These are phyloP conservation scores for Rhopalosiphum padi DNA, from an alignment of 1,140 invertebrate species.

Conservation along the genomic window DNA sequence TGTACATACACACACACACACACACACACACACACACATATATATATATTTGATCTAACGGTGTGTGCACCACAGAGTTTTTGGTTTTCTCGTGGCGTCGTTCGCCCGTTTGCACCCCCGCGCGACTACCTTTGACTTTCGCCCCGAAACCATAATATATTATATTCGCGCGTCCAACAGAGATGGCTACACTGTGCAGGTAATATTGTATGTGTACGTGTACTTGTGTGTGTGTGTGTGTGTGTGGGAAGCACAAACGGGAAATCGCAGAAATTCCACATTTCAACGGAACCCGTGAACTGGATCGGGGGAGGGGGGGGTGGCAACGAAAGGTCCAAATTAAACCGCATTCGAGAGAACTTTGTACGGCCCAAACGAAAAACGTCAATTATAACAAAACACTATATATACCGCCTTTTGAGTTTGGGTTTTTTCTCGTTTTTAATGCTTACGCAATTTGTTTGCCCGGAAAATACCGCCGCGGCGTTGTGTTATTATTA, in stretches of 20 bases:
- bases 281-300: not conserved
- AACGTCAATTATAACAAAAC: constrained; percentile 52
- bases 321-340: not conserved
- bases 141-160: not conserved
- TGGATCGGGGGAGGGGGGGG: not conserved
- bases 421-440: not conserved
- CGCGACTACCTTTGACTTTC: not conserved
- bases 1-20: not conserved
- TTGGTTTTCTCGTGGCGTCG: constrained; percentile 4
- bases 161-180: not conserved
- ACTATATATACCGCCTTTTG: not conserved
- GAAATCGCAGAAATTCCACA: constrained; percentile 48
- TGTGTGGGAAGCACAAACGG: not conserved
- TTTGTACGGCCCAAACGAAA: constrained; percentile 15
- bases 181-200: not conserved
- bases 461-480: not conserved
- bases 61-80: not conserved
- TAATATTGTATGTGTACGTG: not conserved
- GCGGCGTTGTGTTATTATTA: not conserved
- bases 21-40: not conserved
- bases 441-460: constrained; percentile 26
- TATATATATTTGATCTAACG: not conserved
- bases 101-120: not conserved
- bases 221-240: not conserved
- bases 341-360: constrained; percentile 35